These are phyloP conservation scores for Marisa cornuarietis DNA, from an alignment of 1,140 invertebrate species.

Conservation along the genomic window DNA sequence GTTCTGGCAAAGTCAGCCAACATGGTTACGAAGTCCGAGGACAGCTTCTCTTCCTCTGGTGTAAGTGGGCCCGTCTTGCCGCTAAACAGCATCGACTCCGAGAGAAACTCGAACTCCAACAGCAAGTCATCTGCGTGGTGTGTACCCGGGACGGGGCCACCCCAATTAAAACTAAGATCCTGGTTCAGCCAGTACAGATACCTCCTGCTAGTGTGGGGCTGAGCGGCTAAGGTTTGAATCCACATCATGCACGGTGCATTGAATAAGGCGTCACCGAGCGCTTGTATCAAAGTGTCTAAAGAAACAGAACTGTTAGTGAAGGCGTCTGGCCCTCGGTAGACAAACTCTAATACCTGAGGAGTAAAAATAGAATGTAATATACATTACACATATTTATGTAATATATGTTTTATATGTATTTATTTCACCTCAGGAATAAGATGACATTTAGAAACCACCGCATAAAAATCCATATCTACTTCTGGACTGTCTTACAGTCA, in stretches of 20 bases:
- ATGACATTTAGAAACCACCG: too few species aligned
- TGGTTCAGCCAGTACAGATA: neutral
- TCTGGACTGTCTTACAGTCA: too few species aligned
- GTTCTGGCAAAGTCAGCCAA: neutral
- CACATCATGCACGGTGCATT: too few species aligned
- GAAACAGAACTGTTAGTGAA: neutral
- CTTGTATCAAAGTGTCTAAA: neutral
- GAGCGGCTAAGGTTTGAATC: neutral
- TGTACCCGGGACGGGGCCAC: neutral
- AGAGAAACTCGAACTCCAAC: neutral
- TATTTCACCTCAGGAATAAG: too few species aligned
- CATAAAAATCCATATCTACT: too few species aligned
- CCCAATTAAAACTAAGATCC: neutral
- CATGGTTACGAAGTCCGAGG: neutral
- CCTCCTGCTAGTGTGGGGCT: slow-evolving; percentile 5
- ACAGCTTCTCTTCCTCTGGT: neutral
- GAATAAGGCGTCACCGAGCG: neutral
- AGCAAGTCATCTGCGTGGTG: neutral
- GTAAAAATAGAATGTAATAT: neutral
- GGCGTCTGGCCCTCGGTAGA: neutral
- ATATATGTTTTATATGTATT: neutral
- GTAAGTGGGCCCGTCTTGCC: too few species aligned
- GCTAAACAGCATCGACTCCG: slow-evolving; percentile 10
- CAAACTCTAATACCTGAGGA: neutral
- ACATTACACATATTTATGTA: neutral